Evolutionary conservation across 2,888 invertebrate species (phyloP), one percentile per base, ranked within the genome.

Genomic region (Cistogaster globosa): DNA sequence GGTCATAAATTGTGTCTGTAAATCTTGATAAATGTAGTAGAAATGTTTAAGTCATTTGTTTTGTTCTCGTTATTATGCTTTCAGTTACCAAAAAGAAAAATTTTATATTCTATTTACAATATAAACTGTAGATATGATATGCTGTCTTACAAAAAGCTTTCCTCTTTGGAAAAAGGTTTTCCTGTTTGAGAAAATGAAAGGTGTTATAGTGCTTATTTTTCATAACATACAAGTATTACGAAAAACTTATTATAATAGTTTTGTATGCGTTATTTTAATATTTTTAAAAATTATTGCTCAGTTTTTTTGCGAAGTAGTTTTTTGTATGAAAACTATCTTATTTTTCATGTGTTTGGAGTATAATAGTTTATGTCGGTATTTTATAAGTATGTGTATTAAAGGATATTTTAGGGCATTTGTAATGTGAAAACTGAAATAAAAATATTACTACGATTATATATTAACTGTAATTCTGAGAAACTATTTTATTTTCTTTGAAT

Each of bases 21-120:
- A 85, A 85, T 85, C 85, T 79, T 82, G 85, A 85, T 85, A 82
- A 85, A 85, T 82, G 82, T 82, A 82, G 82, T 77, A 65, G 82
- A 83, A 83, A 72, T 78, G 22, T 78, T 77, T 68, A 22, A 48
- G 74, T 71, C 18, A 67, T 67, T 58, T 63, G 53, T 68, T 58
- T 71, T 67, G 36, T 67, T 79, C 8, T 65, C 12, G 12, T 65
- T 12, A 42, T 65, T 51, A 26, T 22, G 22, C 60, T 63, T 45
- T 81, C 63, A 42, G 32, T 18, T 18, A 20, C 1, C 16, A 67
- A 45, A 20, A 60, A 51, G 42, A 48, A 16, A 48, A 53, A 53
- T 4, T 14, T 12, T 42, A 45, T 48, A 48, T 78, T 63, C n/a
- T 74, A 20, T 48, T 53, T 55, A 32, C 4, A 62, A 36, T 26